Conservation (phyloP, 2,888 invertebrate species). For the Amiota mariae region DNA sequence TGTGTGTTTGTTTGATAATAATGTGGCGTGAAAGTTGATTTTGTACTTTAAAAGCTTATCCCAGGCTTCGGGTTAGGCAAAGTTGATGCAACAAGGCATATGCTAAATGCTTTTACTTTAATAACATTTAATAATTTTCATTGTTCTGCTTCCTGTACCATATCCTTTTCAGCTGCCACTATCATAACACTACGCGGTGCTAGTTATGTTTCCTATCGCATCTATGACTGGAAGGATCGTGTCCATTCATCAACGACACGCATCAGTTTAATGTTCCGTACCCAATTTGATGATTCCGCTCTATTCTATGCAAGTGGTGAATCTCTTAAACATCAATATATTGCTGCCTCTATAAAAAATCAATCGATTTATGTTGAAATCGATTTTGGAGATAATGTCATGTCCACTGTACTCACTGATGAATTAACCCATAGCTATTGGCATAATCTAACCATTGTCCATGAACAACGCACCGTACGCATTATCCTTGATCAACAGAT, state of each 20-base stretch:
- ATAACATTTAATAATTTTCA: conserved; percentile 12
- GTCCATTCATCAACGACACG: conserved; percentile 90
- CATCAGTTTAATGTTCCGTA: conserved; percentile 92
- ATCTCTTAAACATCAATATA: conserved; percentile 88
- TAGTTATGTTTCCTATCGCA: conserved; percentile 92
- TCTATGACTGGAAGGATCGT: conserved; percentile 93
- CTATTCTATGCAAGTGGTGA: conserved; percentile 95
- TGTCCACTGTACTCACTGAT: conserved; percentile 80
- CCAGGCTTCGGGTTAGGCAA: neutral
- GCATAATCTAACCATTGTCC: conserved; percentile 92
- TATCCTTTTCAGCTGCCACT: conserved; percentile 81
- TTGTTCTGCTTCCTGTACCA: neutral
- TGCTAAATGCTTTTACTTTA: neutral
- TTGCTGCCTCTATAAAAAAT: conserved; percentile 89
- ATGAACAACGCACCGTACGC: conserved; percentile 82
- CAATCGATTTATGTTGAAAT: conserved; percentile 89
- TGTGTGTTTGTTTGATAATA: conserved; percentile 1
- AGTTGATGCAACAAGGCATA: neutral
- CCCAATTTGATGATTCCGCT: conserved; percentile 92
- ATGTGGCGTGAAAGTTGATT: conserved; percentile 26
- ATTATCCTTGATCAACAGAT: conserved; percentile 85
- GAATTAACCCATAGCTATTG: conserved; percentile 84
- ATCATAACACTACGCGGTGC: conserved; percentile 90
- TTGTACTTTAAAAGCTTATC: conserved; percentile 16
- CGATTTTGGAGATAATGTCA: conserved; percentile 87